Evolutionary conservation across 2,888 invertebrate species (phyloP).

Genomic region (Alitta virens): DNA sequence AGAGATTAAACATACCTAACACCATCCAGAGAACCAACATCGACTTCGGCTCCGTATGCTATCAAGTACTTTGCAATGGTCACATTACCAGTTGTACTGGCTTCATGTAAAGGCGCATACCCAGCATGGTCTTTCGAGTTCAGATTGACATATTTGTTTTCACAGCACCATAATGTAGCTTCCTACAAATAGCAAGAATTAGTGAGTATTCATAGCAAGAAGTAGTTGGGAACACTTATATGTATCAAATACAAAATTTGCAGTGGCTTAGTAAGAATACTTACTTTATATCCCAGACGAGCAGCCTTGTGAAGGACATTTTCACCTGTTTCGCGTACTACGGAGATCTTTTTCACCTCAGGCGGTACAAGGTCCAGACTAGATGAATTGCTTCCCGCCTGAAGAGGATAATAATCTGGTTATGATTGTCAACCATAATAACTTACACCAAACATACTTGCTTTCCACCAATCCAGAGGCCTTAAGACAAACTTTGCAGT

Average conservation of each 20-base stretch:
- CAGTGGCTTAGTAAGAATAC: no score
- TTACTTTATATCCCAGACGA: conserved; percentile 79
- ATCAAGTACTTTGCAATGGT: conserved; percentile 81
- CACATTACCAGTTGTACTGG: conserved; percentile 83
- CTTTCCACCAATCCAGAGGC: no score
- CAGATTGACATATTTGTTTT: conserved; percentile 76
- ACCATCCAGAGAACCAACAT: conserved; percentile 87
- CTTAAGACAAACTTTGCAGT: no score
- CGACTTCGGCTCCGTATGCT: conserved; percentile 86
- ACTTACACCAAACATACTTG: no score
- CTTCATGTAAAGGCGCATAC: conserved; percentile 85
- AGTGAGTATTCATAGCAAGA: no score
- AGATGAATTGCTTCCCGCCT: no score
- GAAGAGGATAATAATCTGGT: no score
- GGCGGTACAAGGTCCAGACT: background rate
- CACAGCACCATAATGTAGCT: conserved; percentile 85
- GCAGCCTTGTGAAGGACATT: conserved; percentile 89
- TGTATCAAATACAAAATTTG: no score
- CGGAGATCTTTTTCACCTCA: conserved; percentile 39
- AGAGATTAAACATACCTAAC: conserved; percentile 57
- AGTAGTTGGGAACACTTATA: no score
- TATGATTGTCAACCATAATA: no score
- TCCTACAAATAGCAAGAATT: conserved; percentile 71
- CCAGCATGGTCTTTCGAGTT: conserved; percentile 86
- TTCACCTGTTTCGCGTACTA: conserved; percentile 92